A percentile compares a stretch with the other conserved stretches of the same genome.
Conservation (phyloP, 92 coral and sea anemone species). For the Bergia puertoricense region DNA sequence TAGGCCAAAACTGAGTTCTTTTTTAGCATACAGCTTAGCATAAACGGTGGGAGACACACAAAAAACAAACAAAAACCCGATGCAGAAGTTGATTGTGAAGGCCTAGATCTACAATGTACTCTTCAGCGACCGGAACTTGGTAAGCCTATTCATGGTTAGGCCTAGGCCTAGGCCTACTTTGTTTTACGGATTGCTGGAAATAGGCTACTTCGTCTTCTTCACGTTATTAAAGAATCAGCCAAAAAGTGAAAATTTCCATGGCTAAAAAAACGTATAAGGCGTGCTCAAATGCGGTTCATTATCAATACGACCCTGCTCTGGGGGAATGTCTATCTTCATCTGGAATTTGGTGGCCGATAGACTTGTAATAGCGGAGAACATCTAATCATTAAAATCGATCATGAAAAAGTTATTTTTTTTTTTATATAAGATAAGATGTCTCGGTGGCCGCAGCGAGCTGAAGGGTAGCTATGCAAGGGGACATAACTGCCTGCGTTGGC, state of each 20-base stretch:
- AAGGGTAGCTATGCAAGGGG: too few relatives aligned
- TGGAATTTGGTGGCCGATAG: conserved; percentile 23
- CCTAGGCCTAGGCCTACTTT: background rate
- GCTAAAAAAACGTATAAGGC: conserved; percentile 17
- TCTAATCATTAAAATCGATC: background rate
- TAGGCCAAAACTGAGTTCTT: background rate
- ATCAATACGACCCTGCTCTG: conserved; percentile 4
- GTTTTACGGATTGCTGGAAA: conserved; percentile 19
- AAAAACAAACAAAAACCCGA: background rate
- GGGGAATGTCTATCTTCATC: conserved; percentile 22
- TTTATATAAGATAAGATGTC: background rate
- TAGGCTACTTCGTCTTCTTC: conserved; percentile 7
- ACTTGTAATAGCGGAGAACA: conserved; percentile 24
- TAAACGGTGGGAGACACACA: background rate
- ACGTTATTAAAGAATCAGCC: background rate
- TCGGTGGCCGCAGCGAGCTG: too few relatives aligned
- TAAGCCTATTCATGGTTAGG: background rate
- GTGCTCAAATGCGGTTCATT: conserved; percentile 19
- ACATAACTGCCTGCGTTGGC: too few relatives aligned
- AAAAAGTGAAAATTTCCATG: conserved; percentile 9
- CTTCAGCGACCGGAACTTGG: conserved; percentile 2
- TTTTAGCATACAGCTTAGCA: background rate
- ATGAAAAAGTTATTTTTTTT: conserved; percentile 11
- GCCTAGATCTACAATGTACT: background rate
- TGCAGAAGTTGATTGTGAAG: background rate